Conservation (phyloP, 2,797 vertebrate genomes). For the Leptoclinus maculatus region DNA sequence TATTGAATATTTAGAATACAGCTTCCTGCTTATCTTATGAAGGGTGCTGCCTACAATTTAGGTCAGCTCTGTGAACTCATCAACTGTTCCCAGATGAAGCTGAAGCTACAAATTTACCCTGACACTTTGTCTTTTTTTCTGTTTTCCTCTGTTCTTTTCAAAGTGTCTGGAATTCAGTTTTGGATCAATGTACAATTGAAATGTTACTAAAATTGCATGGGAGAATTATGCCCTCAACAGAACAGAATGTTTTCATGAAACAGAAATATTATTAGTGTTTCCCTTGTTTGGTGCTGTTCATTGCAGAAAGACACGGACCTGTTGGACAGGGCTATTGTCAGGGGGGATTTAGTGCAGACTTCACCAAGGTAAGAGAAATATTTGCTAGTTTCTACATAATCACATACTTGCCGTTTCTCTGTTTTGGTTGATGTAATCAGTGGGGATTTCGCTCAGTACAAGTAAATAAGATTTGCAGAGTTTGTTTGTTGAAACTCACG, state of each 20-base stretch:
- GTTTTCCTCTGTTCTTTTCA: slow-evolving; percentile 1
- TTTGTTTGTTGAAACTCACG: slow-evolving; percentile 40
- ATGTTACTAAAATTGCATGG: neutral
- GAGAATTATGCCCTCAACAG: neutral
- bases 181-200: neutral
- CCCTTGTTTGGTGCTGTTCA: slow-evolving; percentile 37
- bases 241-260: slow-evolving; percentile 9
- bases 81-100: neutral
- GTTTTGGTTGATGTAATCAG: slow-evolving; percentile 25
- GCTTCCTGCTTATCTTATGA: neutral
- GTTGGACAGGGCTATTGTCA: slow-evolving; percentile 92
- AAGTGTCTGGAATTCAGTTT: slow-evolving; percentile 8
- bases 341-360: slow-evolving; percentile 91
- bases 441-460: slow-evolving; percentile 14
- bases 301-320: slow-evolving; percentile 83
- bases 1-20: neutral
- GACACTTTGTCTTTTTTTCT: neutral
- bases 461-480: slow-evolving; percentile 26
- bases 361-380: slow-evolving; percentile 87
- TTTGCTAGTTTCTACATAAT: slow-evolving; percentile 37
- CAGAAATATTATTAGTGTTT: slow-evolving; percentile 15
- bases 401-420: slow-evolving; percentile 29
- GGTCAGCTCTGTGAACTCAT: neutral
- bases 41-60: neutral
- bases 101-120: neutral